These are phyloP conservation scores for Diorhabda elongata DNA, from an alignment of 1,140 invertebrate genomes.

Conservation along the genomic window DNA sequence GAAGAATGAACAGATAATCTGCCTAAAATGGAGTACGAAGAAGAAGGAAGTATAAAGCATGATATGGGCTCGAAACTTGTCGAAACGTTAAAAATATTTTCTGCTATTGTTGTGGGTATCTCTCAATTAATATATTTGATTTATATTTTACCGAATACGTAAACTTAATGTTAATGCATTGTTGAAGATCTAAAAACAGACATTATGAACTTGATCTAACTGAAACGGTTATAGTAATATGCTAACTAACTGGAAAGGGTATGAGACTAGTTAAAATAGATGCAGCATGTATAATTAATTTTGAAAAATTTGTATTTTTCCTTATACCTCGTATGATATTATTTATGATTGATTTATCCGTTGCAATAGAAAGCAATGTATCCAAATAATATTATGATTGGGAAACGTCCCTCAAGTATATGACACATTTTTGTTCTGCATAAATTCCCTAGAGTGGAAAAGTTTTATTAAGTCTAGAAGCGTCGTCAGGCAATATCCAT, in stretches of 20 bases:
- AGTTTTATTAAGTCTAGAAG: background rate
- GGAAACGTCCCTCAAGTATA: background rate
- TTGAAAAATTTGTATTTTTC: background rate
- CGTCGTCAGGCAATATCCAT: constrained; percentile 1
- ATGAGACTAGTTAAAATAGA: too few species aligned
- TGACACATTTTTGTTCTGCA: background rate
- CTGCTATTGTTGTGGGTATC: too few species aligned
- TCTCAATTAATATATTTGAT: too few species aligned
- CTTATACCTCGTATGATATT: background rate
- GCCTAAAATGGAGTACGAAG: too few species aligned
- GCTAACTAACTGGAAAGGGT: background rate
- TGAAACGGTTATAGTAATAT: background rate
- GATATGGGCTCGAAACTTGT: too few species aligned
- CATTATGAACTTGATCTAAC: too few species aligned
- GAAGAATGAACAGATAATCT: too few species aligned
- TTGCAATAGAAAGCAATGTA: background rate
- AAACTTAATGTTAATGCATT: too few species aligned
- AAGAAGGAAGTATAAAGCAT: too few species aligned
- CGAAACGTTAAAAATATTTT: too few species aligned
- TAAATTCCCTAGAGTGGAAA: background rate
- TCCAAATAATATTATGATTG: background rate
- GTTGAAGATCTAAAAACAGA: too few species aligned
- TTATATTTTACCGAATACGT: too few species aligned
- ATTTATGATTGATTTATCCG: background rate
- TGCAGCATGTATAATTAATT: background rate